Base-by-base conservation (phyloP, 1,140 invertebrate genomes). In the Pomacea maculata region DNA sequence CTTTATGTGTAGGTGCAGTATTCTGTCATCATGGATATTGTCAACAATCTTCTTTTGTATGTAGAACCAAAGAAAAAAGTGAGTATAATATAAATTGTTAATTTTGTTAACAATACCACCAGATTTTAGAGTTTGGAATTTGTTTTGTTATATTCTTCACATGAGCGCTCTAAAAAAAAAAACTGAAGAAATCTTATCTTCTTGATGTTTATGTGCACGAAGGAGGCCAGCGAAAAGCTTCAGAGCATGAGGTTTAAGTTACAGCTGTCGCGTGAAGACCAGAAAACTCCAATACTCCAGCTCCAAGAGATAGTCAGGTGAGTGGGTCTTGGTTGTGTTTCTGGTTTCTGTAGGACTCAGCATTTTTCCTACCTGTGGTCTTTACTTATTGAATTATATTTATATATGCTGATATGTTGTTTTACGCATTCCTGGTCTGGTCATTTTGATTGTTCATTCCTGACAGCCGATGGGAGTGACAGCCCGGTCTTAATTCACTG, bases 21-120 rank as follows among this genome's bases (percentile, higher is more conserved):
- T 92, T 95, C 95, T 4, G 98, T 99, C 96, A 94, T 99, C 34
- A 92, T 99, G 85, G 98, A 99, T 89, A 96, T 99, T 82, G 95
- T 99, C 0, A 99, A 99, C 91, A 99, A 99, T 92, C 92, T 99
- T 6, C 91, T 99, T 64, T 93, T 99, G 1, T 98, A 98, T 91
- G 97, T 99, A 21, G 98, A 99, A 91, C 97, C 98, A 1, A 96
- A 97, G 86, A 94, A 97, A 79, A 98, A 98, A 87, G 96, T 98
- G 89, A 84, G 84, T 72, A 34, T 17, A 52, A 52, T 25, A 17
- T 67, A 21, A 10, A 65, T 72, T n/a, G 29, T 45, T 65, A 63
- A 72, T 14, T 45, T 2, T 45, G 0, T 77, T 8, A 25, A 19
- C 0, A 17, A 21, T 61, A 61, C 57, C 57, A 78, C n/a, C 6